These are phyloP conservation scores for Chromobotia macracanthus DNA, from an alignment of 2,797 vertebrate species.

Conservation along the genomic window DNA sequence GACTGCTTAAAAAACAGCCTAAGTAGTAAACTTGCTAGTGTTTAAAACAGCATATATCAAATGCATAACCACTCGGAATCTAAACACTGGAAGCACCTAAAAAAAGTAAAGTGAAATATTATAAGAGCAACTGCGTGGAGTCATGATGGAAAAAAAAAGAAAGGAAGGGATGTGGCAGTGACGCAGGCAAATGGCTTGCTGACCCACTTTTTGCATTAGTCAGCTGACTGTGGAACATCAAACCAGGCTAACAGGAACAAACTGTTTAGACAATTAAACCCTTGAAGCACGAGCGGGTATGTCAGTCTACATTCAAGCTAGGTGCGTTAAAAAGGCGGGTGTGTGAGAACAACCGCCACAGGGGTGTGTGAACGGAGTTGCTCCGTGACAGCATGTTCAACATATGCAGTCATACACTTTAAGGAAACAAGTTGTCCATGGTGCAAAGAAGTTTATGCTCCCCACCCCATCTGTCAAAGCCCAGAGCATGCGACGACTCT, in stretches of 20 bases:
- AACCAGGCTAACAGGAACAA: conserved; percentile 62
- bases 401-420: conserved; percentile 53
- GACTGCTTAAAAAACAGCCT: too few relatives aligned
- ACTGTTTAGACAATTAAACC: conserved; percentile 7
- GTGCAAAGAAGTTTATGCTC: conserved; percentile 63
- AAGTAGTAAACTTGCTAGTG: too few relatives aligned
- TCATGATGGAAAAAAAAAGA: neutral
- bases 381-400: conserved; percentile 31
- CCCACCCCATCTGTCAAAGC: conserved; percentile 38
- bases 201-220: conserved; percentile 71
- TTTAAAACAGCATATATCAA: neutral
- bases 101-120: neutral
- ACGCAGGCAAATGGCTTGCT: conserved; percentile 51
- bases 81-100: neutral
- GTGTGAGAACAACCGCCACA: neutral
- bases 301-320: conserved; percentile 60
- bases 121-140: conserved; percentile 16
- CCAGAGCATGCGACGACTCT: conserved; percentile 50
- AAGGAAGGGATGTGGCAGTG: conserved; percentile 36
- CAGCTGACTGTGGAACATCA: conserved; percentile 66
- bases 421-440: conserved; percentile 54
- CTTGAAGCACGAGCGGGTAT: conserved; percentile 9
- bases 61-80: neutral
- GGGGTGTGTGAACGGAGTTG: neutral
- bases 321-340: neutral